Base-by-base conservation (phyloP, 2,113 vertebrate species). In the Martes martes region DNA sequence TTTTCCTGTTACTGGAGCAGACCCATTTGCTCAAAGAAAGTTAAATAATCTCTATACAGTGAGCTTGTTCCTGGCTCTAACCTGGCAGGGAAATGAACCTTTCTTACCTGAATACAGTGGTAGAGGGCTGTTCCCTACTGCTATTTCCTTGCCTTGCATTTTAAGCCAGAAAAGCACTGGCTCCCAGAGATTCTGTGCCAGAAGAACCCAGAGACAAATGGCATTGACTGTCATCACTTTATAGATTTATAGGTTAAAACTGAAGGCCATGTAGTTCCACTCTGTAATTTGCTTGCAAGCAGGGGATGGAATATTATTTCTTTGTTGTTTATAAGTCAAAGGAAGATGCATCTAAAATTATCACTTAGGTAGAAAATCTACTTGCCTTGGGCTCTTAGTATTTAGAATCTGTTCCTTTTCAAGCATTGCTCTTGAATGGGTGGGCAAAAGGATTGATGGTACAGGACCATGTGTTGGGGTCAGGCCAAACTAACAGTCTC, bases 381-480 rank as follows among this genome's bases (percentile, higher is more conserved):
- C 50, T 91, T 94, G 36, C 7, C 16, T 74, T 78, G 45, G 15
- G 1, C 14, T 42, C 89, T 65, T 83, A 14, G 23, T 82, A 42
- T 94, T 97, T 95, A 91, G 26, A 95, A 65, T 81, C 57, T 82
- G 11, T 76, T 93, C 28, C 23, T 92, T 65, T 61, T 95, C 59
- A 95, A 88, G 47, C 26, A 82, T 89, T 21, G 9, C 39, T 84
- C 24, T 79, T 89, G 45, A 96, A 47, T 57, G 28, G 13, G 3
- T 91, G 55, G 31, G 16, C 4, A 67, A 55, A 78, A 85, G 18
- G 45, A 19, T 67, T 18, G n/a, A 71, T 81, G 45, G 57, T 28
- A 36, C 14, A 92, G 50, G 50, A 28, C 79, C 79, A 1, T 1
- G 0, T 94, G 89, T 92, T 55, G 18, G 47, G 21, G 7, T 45